Percentiles rank a stretch among this genome's conserved stretches.
Evolutionary conservation across 2,797 vertebrate species (phyloP).

Genomic region (Gallinago solitaria): DNA sequence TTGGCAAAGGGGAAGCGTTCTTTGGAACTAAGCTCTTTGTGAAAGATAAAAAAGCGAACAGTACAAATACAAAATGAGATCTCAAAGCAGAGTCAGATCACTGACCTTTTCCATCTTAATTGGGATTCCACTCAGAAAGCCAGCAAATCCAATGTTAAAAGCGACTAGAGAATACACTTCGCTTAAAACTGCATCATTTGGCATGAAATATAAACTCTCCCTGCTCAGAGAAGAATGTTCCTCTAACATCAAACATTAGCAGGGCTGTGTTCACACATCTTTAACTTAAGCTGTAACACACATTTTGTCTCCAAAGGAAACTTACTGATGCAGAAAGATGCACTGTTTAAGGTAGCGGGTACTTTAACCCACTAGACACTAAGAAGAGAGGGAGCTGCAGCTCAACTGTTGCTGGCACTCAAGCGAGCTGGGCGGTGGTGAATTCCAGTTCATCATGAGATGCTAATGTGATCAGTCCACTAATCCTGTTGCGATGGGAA

Average conservation of each 20-base stretch:
- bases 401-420: neutral
- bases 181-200: conserved; percentile 55
- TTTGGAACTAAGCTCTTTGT: conserved; percentile 46
- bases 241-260: conserved; percentile 15
- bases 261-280: neutral
- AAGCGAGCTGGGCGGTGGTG: neutral
- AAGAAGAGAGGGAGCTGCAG: neutral
- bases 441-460: neutral
- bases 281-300: neutral
- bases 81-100: neutral
- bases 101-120: conserved; percentile 26
- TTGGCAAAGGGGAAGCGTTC: conserved; percentile 48
- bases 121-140: neutral
- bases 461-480: neutral
- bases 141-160: conserved; percentile 54
- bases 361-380: neutral
- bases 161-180: conserved; percentile 41
- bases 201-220: neutral
- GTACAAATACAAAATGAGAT: conserved; percentile 11
- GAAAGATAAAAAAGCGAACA: conserved; percentile 38
- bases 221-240: conserved; percentile 45
- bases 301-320: neutral
- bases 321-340: neutral
- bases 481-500: neutral
- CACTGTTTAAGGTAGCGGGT: neutral